A percentile compares a stretch with the other conserved stretches of the same genome.
These are phyloP conservation scores for Heteromurus nitidus DNA, from an alignment of 2,888 invertebrate species.

Conservation along the genomic window DNA sequence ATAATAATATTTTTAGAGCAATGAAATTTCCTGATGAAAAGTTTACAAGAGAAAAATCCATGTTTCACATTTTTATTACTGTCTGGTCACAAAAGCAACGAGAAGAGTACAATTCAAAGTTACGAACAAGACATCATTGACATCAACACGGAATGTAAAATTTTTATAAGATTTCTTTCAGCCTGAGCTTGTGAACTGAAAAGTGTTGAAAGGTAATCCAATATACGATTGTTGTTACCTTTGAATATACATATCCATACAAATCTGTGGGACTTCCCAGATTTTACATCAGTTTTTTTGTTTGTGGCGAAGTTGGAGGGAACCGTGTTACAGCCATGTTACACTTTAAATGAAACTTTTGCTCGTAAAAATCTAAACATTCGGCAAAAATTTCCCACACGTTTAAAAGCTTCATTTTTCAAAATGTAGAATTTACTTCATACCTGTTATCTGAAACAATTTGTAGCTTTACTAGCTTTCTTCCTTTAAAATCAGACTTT, in stretches of 20 bases:
- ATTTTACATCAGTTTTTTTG: too few relatives aligned
- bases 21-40: slow-evolving; percentile 58
- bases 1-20: slow-evolving; percentile 46
- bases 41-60: slow-evolving; percentile 34
- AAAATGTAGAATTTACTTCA: too few relatives aligned
- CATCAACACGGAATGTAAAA: slow-evolving; percentile 28
- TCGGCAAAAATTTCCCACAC: too few relatives aligned
- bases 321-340: slow-evolving; percentile 26
- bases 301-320: too few relatives aligned
- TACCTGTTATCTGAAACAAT: too few relatives aligned
- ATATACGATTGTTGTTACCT: slow-evolving; percentile 54
- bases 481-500: too few relatives aligned
- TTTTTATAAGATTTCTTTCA: slow-evolving; percentile 47
- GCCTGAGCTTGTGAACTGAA: slow-evolving; percentile 1
- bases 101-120: slow-evolving; percentile 30
- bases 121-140: slow-evolving; percentile 54
- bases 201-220: slow-evolving; percentile 56
- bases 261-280: neutral
- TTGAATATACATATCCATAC: slow-evolving; percentile 21
- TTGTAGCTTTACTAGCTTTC: too few relatives aligned
- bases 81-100: slow-evolving; percentile 14
- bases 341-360: slow-evolving; percentile 47
- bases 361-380: slow-evolving; percentile 47
- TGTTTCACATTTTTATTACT: slow-evolving; percentile 44
- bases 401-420: too few relatives aligned